phyloP scores from a whole-genome alignment of 35 echinoderm and acorn worm species.

The Apostichopus japonicus region DNA sequence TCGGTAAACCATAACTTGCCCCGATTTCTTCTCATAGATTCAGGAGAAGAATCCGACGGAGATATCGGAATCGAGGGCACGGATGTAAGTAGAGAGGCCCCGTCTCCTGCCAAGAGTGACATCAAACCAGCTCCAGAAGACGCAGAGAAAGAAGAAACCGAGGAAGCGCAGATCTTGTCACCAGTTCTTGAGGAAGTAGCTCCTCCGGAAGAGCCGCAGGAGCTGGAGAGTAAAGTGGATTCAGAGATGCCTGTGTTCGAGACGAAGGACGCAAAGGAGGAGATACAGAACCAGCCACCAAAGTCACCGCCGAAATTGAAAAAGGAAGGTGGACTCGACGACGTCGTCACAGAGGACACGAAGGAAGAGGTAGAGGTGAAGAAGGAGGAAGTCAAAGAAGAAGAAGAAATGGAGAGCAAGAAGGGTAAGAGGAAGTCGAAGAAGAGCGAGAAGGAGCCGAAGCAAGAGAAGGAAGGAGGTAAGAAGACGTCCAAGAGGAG shows the following conservation, averaged over 20 bases:
- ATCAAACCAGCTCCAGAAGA: not conserved
- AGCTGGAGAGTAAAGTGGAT: not conserved
- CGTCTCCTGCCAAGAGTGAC: not conserved
- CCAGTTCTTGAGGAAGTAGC: constrained; percentile 17
- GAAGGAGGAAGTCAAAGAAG: constrained; percentile 41
- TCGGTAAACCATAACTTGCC: too few relatives aligned
- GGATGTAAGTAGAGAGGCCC: not conserved
- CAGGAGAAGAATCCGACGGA: constrained; percentile 38
- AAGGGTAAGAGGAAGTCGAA: constrained; percentile 26
- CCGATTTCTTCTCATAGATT: not conserved
- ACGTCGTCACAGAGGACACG: not conserved
- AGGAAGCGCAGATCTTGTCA: constrained; percentile 4
- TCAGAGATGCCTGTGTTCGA: constrained; percentile 36
- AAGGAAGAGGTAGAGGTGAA: constrained; percentile 55
- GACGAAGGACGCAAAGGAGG: not conserved
- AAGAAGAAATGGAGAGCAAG: constrained; percentile 19
- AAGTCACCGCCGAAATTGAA: constrained; percentile 42
- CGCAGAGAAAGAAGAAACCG: not conserved
- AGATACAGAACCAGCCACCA: constrained; percentile 1
- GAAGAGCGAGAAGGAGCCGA: constrained; percentile 49
- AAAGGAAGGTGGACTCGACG: constrained; percentile 42
- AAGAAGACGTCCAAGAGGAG: constrained; percentile 50
- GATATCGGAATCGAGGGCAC: not conserved
- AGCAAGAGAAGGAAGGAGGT: constrained; percentile 41
- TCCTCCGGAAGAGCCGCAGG: not conserved